These are phyloP conservation scores for Asarcornis scutulata DNA, from an alignment of 2,113 vertebrate species.

Conservation along the genomic window DNA sequence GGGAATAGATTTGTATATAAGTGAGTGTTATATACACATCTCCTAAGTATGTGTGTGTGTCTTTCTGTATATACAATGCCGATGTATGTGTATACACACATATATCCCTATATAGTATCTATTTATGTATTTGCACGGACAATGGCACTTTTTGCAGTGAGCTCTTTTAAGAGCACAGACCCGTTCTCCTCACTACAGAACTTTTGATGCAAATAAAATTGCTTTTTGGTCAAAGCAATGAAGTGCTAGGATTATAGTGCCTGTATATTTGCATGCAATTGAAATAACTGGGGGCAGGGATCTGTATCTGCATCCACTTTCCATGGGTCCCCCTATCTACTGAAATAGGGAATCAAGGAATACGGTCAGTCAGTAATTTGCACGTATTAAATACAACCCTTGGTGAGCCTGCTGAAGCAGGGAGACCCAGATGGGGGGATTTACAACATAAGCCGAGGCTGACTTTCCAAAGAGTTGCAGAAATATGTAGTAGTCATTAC, in stretches of 20 bases:
- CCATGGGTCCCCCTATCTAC: constrained; percentile 37
- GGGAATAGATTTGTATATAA: constrained; percentile 58
- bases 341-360: neutral
- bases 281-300: neutral
- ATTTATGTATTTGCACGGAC: neutral
- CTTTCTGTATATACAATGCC: constrained; percentile 30
- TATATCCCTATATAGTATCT: constrained; percentile 5
- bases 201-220: neutral
- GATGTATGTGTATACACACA: neutral
- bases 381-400: neutral
- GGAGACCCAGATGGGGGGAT: neutral
- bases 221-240: neutral
- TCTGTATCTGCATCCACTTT: neutral
- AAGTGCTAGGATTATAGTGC: neutral
- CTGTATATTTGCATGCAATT: neutral
- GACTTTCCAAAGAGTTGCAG: neutral
- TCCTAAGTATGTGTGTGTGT: constrained; percentile 29
- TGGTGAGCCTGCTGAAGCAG: neutral
- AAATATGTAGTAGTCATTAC: neutral
- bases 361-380: neutral
- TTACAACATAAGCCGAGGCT: neutral
- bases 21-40: constrained; percentile 37
- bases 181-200: neutral
- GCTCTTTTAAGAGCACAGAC: neutral
- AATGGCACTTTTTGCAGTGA: neutral